phyloP scores from a whole-genome alignment of 1,140 invertebrate species.

The Drosophila ironensis region DNA sequence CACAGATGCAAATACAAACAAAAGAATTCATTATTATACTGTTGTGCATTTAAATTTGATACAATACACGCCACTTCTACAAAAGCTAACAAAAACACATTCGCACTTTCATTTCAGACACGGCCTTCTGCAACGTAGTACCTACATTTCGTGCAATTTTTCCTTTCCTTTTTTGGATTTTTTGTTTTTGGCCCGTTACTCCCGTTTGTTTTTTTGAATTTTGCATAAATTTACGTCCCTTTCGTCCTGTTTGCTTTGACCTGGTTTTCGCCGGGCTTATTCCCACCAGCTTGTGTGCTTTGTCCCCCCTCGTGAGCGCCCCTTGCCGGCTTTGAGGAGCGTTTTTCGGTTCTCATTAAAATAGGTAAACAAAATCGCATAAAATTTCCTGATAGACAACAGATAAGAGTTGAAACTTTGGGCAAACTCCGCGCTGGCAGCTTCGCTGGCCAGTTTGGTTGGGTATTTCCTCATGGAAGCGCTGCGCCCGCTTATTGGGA shows the following conservation, averaged over 20 bases:
- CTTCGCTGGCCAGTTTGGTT: slow-evolving; percentile 44
- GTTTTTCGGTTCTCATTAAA: slow-evolving; percentile 77
- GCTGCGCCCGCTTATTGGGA: slow-evolving; percentile 32
- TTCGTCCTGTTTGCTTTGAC: slow-evolving; percentile 76
- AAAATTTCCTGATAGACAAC: slow-evolving; percentile 78
- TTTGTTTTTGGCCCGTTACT: slow-evolving; percentile 1
- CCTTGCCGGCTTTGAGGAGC: slow-evolving; percentile 38
- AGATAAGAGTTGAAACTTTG: slow-evolving; percentile 77
- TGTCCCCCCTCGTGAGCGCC: slow-evolving; percentile 14
- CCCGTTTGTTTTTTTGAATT: slow-evolving; percentile 64
- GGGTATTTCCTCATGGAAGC: slow-evolving; percentile 48
- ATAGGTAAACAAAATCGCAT: slow-evolving; percentile 79
- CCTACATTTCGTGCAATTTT: slow-evolving; percentile 52
- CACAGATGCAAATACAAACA: slow-evolving; percentile 64
- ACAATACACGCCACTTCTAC: slow-evolving; percentile 74
- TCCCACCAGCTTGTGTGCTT: slow-evolving; percentile 37
- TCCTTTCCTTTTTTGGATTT: background rate
- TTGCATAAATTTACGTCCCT: slow-evolving; percentile 75
- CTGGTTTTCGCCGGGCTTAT: slow-evolving; percentile 65
- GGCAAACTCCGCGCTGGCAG: slow-evolving; percentile 37
- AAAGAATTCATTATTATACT: slow-evolving; percentile 77
- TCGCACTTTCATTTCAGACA: slow-evolving; percentile 37
- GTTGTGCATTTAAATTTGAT: slow-evolving; percentile 77
- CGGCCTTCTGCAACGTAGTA: slow-evolving; percentile 61
- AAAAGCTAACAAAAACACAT: slow-evolving; percentile 40